Percentiles rank a stretch among this genome's conserved stretches.
Evolutionary conservation across 92 coral and sea anemone genomes (phyloP).

Genomic region (Paramuricea clavata): DNA sequence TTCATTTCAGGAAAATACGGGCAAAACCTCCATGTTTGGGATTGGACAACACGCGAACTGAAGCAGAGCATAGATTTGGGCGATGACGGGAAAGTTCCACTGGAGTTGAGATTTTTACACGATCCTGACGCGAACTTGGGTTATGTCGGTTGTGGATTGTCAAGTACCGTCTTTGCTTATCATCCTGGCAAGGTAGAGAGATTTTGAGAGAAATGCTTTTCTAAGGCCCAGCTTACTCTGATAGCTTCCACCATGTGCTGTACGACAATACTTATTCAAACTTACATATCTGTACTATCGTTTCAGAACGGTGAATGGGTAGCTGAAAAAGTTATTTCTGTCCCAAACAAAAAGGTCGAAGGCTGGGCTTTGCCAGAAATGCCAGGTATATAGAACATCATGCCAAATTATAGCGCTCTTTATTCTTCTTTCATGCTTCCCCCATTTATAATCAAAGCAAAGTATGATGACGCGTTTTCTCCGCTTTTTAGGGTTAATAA

Average conservation of each 20-base stretch:
- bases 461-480: too few species aligned
- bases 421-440: not conserved
- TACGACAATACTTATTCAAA: too few species aligned
- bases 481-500: conserved; percentile 82
- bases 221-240: not conserved
- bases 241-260: not conserved
- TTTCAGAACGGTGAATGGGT: conserved; percentile 83
- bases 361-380: conserved; percentile 99
- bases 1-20: conserved; percentile 78
- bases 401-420: not conserved
- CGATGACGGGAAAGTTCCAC: conserved; percentile 79
- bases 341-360: conserved; percentile 89
- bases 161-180: conserved; percentile 83
- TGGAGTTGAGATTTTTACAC: conserved; percentile 94
- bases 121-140: conserved; percentile 90
- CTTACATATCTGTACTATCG: not conserved
- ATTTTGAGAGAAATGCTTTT: not conserved
- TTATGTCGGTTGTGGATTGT: conserved; percentile 86
- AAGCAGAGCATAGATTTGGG: conserved; percentile 89
- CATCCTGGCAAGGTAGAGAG: conserved; percentile 63
- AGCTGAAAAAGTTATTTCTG: conserved; percentile 83
- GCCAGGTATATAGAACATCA: conserved; percentile 77
- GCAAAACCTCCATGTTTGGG: conserved; percentile 90
- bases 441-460: too few species aligned
- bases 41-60: conserved; percentile 89